Evolutionary conservation across 2,797 vertebrate species (phyloP).

Genomic region (Darevskia nairensis): DNA sequence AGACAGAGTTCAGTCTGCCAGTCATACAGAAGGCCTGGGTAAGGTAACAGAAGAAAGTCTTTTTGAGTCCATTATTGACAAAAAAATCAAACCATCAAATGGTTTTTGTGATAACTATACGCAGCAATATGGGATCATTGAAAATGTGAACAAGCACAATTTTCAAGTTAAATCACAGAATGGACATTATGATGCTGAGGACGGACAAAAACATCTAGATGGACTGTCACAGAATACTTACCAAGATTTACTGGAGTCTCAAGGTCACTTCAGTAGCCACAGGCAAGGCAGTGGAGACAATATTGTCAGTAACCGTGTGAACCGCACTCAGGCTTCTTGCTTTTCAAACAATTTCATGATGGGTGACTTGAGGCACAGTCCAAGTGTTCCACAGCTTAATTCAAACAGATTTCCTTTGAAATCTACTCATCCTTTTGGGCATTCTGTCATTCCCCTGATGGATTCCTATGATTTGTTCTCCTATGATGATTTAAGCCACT

Average conservation of each 20-base stretch:
- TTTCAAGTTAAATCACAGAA: conserved; percentile 72
- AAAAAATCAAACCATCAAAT: conserved; percentile 77
- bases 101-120: conserved; percentile 77
- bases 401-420: conserved; percentile 74
- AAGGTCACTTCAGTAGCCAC: conserved; percentile 73
- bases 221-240: conserved; percentile 76
- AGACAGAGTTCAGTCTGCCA: conserved; percentile 72
- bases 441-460: conserved; percentile 71
- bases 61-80: conserved; percentile 80
- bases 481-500: conserved; percentile 74
- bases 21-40: conserved; percentile 74
- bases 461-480: conserved; percentile 76
- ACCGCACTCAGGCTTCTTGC: conserved; percentile 71
- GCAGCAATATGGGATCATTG: conserved; percentile 73
- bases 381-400: conserved; percentile 70
- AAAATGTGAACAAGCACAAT: conserved; percentile 75
- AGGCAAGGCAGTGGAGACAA: conserved; percentile 74
- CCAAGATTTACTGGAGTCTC: conserved; percentile 76
- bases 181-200: conserved; percentile 71
- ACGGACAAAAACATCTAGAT: conserved; percentile 75
- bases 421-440: conserved; percentile 67
- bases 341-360: conserved; percentile 76
- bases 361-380: conserved; percentile 77
- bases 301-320: conserved; percentile 57
- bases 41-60: conserved; percentile 77